Conservation (phyloP, 2,888 invertebrate species). For the Rhagophthalmus giganteus region DNA sequence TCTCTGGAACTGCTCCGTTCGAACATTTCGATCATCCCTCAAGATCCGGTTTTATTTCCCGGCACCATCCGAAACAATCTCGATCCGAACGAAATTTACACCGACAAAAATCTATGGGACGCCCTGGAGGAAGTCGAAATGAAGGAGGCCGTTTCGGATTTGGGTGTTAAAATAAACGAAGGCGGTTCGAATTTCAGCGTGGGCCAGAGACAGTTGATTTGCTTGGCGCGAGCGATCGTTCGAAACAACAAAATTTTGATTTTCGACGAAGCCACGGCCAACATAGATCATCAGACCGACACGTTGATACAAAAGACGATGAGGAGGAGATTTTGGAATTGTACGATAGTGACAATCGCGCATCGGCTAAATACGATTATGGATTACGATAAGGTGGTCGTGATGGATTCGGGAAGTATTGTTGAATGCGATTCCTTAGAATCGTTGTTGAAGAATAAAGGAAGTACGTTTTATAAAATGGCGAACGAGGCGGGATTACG, state of each 20-base stretch:
- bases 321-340: conserved; percentile 68
- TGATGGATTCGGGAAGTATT: conserved; percentile 75
- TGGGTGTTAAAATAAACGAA: conserved; percentile 69
- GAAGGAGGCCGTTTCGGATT: conserved; percentile 65
- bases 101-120: conserved; percentile 79
- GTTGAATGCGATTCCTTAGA: conserved; percentile 77
- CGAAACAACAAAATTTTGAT: conserved; percentile 51
- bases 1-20: conserved; percentile 75
- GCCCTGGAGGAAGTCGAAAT: conserved; percentile 79
- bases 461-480: conserved; percentile 66
- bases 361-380: conserved; percentile 81
- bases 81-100: conserved; percentile 80
- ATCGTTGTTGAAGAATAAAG: conserved; percentile 62
- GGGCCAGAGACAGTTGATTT: conserved; percentile 67
- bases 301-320: conserved; percentile 74
- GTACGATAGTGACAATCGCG: conserved; percentile 80
- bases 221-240: conserved; percentile 64
- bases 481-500: conserved; percentile 73
- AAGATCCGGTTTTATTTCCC: conserved; percentile 83
- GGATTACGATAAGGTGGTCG: conserved; percentile 78
- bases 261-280: conserved; percentile 74
- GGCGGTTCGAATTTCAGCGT: conserved; percentile 56
- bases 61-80: conserved; percentile 85
- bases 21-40: conserved; percentile 80
- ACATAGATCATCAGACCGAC: conserved; percentile 76